Evolutionary conservation across 1,140 invertebrate species (phyloP), one percentile per base, ranked within the genome.

Genomic region (Galleria mellonella): DNA sequence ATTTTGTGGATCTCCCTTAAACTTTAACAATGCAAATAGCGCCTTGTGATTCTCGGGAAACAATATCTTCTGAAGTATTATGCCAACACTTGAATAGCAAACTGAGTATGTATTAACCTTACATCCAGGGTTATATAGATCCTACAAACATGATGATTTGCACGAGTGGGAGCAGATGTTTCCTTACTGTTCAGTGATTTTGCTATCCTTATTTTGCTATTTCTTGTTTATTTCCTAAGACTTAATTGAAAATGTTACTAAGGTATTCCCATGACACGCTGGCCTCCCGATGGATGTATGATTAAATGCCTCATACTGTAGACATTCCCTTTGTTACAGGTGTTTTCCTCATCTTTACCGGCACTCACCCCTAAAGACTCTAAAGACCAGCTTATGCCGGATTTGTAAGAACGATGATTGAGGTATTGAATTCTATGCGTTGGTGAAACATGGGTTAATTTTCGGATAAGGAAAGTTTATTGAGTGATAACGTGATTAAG

Each of bases 361-460:
- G n/a, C n/a, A n/a, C n/a, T 40, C 55, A 43, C 49, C 48, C 44
- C 52, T 42, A 51, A 54, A 57, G 59, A 65, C 50, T 46, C 50
- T 69, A 56, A 55, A 61, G 50, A 57, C 44, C 45, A 51, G 47
- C 62, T 62, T 70, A 73, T 58, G 65, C 54, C 59, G 53, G 61
- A 63, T 67, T 74, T 74, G 63, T 57, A 59, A 52, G 62, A 67
- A 54, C 65, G 61, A 67, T 70, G 62, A 63, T 63, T 62, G 58
- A 43, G 52, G 51, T 60, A 57, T 58, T 51, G 48, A 46, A 51
- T 41, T 47, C 42, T 33, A 42, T 29, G 7, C 31, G 23, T 37
- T 42, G 9, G 9, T 12, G 13, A 51, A 42, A 28, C 32, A 37
- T 32, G 17, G 4, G 32, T 13, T 37, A 17, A 37, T 37, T 35